Evolutionary conservation across 53 echinoderm and acorn worm species (phyloP).

Genomic region (Apostichopus leukothele): DNA sequence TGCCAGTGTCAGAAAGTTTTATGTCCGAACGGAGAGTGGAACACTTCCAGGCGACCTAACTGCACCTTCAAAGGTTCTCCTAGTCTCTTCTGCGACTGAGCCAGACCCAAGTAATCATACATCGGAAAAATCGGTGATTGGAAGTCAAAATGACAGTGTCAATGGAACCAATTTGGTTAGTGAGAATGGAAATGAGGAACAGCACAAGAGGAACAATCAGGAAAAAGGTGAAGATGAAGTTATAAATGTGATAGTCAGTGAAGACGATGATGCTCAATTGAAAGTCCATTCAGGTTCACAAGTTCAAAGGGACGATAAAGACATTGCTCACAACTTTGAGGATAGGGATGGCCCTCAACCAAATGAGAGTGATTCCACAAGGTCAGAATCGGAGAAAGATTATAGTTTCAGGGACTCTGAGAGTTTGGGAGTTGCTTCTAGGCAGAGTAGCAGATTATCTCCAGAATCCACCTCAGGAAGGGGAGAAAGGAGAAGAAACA

Average conservation of each 20-base stretch:
- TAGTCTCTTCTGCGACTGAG: neutral
- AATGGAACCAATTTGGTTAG: no score
- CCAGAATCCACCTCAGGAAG: neutral
- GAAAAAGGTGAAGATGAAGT: neutral
- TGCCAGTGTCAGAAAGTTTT: conserved; percentile 3
- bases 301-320: neutral
- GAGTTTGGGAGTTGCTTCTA: neutral
- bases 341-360: neutral
- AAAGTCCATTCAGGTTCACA: neutral
- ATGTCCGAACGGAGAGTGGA: conserved; percentile 23
- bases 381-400: neutral
- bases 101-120: neutral
- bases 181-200: neutral
- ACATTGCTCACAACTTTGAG: no score
- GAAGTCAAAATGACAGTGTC: no score
- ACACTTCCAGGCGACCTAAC: neutral
- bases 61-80: neutral
- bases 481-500: neutral
- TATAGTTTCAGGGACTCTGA: neutral
- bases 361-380: neutral
- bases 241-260: neutral
- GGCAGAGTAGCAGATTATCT: neutral
- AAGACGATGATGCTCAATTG: neutral
- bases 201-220: neutral
- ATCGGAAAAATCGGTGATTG: no score